These are phyloP conservation scores for Odontesthes bonariensis DNA, from an alignment of 2,113 vertebrate species.

Conservation along the genomic window DNA sequence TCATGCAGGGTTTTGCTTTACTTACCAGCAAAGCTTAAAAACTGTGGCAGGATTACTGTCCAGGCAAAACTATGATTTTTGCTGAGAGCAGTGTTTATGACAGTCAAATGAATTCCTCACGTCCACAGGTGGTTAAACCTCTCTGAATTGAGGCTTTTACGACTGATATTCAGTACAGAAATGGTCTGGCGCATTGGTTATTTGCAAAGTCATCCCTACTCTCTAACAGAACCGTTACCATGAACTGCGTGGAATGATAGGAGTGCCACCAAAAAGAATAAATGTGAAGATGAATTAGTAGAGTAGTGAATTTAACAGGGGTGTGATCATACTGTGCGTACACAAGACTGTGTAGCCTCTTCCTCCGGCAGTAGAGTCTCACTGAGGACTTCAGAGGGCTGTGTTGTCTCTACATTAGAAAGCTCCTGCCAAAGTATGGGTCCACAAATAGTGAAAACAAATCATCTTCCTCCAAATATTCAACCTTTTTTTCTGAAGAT, in stretches of 20 bases:
- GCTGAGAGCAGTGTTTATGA: conserved; percentile 60
- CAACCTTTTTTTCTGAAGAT: no score
- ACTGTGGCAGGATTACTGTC: conserved; percentile 36
- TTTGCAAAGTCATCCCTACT: conserved; percentile 6
- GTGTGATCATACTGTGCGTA: no score
- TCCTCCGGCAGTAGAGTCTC: no score
- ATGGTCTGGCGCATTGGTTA: conserved; percentile 21
- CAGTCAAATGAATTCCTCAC: conserved; percentile 54
- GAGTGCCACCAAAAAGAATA: not conserved
- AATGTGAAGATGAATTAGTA: not conserved
- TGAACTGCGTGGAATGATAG: conserved; percentile 5
- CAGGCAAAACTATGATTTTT: conserved; percentile 53
- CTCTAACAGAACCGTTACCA: not conserved
- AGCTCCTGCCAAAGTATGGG: no score
- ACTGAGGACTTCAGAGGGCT: no score
- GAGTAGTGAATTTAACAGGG: no score
- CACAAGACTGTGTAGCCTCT: no score
- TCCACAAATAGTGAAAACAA: no score
- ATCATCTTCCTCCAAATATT: no score
- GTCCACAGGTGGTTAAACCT: conserved; percentile 48
- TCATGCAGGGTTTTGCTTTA: conserved; percentile 24
- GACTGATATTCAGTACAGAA: conserved; percentile 25
- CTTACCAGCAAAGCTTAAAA: conserved; percentile 37
- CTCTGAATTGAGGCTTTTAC: conserved; percentile 12
- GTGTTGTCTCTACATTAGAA: no score